phyloP scores from a whole-genome alignment of 2,113 vertebrate species.

The Alectura lathami region DNA sequence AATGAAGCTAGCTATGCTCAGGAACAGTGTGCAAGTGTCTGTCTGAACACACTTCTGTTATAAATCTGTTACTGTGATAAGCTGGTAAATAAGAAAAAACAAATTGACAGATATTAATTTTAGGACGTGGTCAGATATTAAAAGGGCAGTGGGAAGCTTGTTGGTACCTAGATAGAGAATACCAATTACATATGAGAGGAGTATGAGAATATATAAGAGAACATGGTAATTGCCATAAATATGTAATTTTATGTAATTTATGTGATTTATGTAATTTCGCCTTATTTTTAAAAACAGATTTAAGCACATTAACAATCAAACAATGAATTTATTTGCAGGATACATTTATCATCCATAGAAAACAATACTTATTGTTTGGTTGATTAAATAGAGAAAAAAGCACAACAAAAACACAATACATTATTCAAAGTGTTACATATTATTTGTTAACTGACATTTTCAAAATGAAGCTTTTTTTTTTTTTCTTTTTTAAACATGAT shows the following conservation, averaged over 20 bases:
- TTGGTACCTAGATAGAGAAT: background rate
- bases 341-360: slow-evolving; percentile 53
- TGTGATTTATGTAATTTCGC: background rate
- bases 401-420: slow-evolving; percentile 50
- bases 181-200: background rate
- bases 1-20: background rate
- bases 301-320: slow-evolving; percentile 39
- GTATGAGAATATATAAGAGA: background rate
- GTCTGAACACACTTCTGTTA: background rate
- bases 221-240: background rate
- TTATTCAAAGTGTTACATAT: slow-evolving; percentile 49
- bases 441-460: slow-evolving; percentile 57
- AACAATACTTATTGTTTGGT: slow-evolving; percentile 67
- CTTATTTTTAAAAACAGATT: slow-evolving; percentile 37
- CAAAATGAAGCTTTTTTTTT: slow-evolving; percentile 38
- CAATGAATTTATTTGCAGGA: slow-evolving; percentile 66
- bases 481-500: background rate
- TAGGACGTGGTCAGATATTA: background rate
- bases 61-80: background rate
- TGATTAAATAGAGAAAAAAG: slow-evolving; percentile 43
- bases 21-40: background rate
- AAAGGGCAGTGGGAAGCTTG: background rate
- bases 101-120: background rate
- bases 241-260: too few species aligned
- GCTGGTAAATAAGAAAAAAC: background rate